Evolutionary conservation across 37 sponge, comb jelly and placozoan genomes (phyloP), one percentile per base, ranked within the genome.

Genomic region (Trichoplax adhaerens): DNA sequence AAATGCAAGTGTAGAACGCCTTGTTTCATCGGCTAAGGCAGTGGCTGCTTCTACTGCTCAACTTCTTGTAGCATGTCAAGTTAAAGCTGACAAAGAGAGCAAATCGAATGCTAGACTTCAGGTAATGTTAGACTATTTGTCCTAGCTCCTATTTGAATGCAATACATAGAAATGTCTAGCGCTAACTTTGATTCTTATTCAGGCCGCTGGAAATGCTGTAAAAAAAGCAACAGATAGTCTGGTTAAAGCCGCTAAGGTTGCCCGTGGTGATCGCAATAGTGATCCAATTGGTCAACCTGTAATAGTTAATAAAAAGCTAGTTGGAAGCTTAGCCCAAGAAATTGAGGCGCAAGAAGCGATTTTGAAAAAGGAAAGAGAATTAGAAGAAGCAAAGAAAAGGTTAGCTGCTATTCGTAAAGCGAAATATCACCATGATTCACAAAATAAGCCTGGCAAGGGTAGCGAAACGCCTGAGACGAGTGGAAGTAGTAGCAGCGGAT

Each of bases 21-120:
- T 94, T 71, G 82, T 94, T 57, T 90, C 87, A 12, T 83, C 92
- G 71, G 79, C 76, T 50, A 97, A 92, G 64, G 80, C 87, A 56
- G 94, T 97, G 48, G 93, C 99, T 3, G 69, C 82, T 4, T 86
- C 87, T 47, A 92, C 99, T 49, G 93, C 90, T 4, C 93, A 92
- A 76, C 87, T 97, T 8, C 84, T 97, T 65, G 74, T 91, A 50
- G 85, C 93, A 0, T 91, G 93, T 67, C 90, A 84, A 68, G 99
- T 92, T 29, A 92, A 92, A 78, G 90, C 99, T 56, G 93, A 97
- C 62, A 72, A 86, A 47, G 68, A 81, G 51, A 77, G 79, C 53
- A 90, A 88, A 69, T 89, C 77, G 76, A 86, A 82, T 53, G 83
- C 65, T 66, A 74, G 93, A 61, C 74, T 97, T 5, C 93, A 92